phyloP scores from a whole-genome alignment of 2,888 invertebrate genomes.

The Silvanus unidentatus region DNA sequence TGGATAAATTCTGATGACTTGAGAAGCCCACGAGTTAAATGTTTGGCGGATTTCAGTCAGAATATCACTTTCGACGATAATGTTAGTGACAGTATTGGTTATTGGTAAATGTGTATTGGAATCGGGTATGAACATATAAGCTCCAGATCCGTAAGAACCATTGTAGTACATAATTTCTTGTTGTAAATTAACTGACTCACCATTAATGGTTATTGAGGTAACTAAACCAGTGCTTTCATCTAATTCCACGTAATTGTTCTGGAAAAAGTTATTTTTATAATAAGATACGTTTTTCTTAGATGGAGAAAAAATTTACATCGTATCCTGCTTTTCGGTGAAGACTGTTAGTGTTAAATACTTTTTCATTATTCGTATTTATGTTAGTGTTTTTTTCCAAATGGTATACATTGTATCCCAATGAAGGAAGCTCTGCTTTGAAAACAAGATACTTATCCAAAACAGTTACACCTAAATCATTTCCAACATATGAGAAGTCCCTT shows the following conservation, averaged over 20 bases:
- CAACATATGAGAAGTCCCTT: conserved; percentile 16
- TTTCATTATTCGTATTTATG: background rate
- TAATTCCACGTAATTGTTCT: background rate
- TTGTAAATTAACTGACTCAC: conserved; percentile 32
- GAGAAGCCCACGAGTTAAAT: conserved; percentile 63
- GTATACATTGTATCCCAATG: conserved; percentile 18
- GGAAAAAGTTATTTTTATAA: too few species aligned
- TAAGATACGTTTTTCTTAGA: too few species aligned
- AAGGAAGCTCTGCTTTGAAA: conserved; percentile 17
- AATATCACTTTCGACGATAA: conserved; percentile 45
- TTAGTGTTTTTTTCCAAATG: conserved; percentile 6
- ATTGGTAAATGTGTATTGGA: background rate
- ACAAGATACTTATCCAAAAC: conserved; percentile 9
- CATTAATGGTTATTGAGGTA: conserved; percentile 23
- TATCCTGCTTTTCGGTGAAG: background rate
- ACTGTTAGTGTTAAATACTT: background rate
- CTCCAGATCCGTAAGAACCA: background rate
- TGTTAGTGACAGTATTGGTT: conserved; percentile 35
- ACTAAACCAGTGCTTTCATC: background rate
- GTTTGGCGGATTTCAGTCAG: conserved; percentile 60
- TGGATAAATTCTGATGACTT: conserved; percentile 61
- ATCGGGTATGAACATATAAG: conserved; percentile 1
- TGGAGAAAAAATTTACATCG: background rate
- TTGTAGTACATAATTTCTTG: conserved; percentile 4
- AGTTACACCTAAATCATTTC: conserved; percentile 6